Evolutionary conservation across 1,140 invertebrate species (phyloP).

Genomic region (Batillaria attramentaria): DNA sequence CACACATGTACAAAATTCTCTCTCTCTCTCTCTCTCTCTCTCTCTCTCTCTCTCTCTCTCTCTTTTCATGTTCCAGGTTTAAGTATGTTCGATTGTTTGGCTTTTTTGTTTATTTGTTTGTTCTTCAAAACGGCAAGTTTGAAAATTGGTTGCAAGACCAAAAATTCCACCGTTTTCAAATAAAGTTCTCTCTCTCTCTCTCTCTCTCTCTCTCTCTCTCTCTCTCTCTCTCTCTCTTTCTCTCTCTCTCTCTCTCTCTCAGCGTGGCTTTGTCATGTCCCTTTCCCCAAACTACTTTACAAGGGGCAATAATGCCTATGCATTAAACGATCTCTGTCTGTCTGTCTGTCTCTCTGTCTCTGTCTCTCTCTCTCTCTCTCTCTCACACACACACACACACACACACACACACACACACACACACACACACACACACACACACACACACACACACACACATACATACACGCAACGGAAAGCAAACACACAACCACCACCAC

Average conservation of each 20-base stretch:
- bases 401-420: not conserved
- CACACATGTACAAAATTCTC: too few species aligned
- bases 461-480: too few species aligned
- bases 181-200: not conserved
- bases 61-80: not conserved
- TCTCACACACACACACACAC: not conserved
- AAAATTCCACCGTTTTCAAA: not conserved
- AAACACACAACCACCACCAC: too few species aligned
- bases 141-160: too few species aligned
- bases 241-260: not conserved
- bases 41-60: constrained; percentile 2
- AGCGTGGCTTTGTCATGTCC: too few species aligned
- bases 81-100: too few species aligned
- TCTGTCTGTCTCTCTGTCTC: not conserved
- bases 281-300: too few species aligned
- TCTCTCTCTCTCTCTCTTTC: not conserved
- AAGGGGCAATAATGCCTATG: too few species aligned
- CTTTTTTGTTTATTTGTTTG: not conserved
- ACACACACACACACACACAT: too few species aligned
- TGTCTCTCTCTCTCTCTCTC: not conserved
- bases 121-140: too few species aligned
- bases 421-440: not conserved
- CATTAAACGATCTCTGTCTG: not conserved
- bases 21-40: not conserved
- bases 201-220: not conserved